Evolutionary conservation across 2,797 vertebrate genomes (phyloP).

Genomic region (Anolis apletophallus): DNA sequence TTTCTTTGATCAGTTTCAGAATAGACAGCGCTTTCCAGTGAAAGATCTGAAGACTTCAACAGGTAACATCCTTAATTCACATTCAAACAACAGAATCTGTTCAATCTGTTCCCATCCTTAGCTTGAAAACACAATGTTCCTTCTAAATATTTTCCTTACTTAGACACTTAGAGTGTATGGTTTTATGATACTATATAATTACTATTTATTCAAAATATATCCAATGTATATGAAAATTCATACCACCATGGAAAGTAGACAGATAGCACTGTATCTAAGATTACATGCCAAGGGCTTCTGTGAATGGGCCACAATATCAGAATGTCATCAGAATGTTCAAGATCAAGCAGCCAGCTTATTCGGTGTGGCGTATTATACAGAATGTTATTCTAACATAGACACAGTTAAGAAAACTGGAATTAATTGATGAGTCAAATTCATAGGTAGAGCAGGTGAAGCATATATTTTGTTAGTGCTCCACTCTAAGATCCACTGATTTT

Average conservation of each 20-base stretch:
- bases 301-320: not conserved
- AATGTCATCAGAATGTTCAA: not conserved
- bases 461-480: too few relatives aligned
- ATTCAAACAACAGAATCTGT: not conserved
- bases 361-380: not conserved
- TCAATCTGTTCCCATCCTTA: not conserved
- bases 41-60: not conserved
- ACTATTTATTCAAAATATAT: slow-evolving; percentile 1
- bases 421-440: not conserved
- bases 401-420: not conserved
- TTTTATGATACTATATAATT: not conserved
- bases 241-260: not conserved
- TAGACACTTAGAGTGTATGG: not conserved
- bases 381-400: slow-evolving; percentile 7
- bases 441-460: not conserved
- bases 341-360: not conserved
- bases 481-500: not conserved
- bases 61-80: not conserved
- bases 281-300: not conserved
- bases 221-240: not conserved
- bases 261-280: not conserved
- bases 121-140: not conserved
- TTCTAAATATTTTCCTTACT: not conserved
- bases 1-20: not conserved
- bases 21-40: not conserved